These are phyloP conservation scores for Andricus grossulariae DNA, from an alignment of 1,140 invertebrate species.

Conservation along the genomic window DNA sequence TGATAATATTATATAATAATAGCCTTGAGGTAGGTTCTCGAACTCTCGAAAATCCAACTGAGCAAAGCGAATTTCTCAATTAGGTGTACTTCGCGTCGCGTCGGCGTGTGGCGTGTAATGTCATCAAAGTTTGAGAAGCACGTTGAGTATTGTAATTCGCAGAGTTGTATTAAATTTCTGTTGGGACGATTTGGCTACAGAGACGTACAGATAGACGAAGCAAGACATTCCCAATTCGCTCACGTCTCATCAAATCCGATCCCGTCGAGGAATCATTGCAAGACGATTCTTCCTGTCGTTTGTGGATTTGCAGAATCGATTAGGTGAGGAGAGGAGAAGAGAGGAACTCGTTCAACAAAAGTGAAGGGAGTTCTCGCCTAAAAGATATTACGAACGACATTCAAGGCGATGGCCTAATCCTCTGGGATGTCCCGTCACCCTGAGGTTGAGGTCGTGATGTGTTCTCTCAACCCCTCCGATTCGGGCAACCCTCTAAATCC, in stretches of 20 bases:
- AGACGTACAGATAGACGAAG: neutral
- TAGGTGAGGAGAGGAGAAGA: neutral
- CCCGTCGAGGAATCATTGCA: neutral
- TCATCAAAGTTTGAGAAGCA: too few species aligned
- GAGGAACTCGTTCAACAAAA: neutral
- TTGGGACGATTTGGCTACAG: neutral
- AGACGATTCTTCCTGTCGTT: conserved; percentile 2
- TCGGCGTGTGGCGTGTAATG: too few species aligned
- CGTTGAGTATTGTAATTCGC: too few species aligned
- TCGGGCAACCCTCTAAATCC: neutral
- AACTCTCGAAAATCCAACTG: too few species aligned
- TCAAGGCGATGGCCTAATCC: conserved; percentile 1
- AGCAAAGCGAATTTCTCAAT: too few species aligned
- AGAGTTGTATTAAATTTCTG: neutral
- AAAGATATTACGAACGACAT: conserved; percentile 1
- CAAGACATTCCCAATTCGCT: neutral
- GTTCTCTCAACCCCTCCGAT: neutral
- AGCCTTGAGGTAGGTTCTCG: too few species aligned
- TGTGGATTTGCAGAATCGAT: conserved; percentile 6
- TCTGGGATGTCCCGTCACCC: neutral
- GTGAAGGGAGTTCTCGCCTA: neutral
- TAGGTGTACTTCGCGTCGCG: too few species aligned
- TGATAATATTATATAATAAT: too few species aligned
- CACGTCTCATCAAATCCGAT: neutral
- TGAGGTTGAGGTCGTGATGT: neutral